A percentile compares a stretch with the other conserved stretches of the same genome.
Evolutionary conservation across 2,888 invertebrate species (phyloP).

Genomic region (Drepana falcataria): DNA sequence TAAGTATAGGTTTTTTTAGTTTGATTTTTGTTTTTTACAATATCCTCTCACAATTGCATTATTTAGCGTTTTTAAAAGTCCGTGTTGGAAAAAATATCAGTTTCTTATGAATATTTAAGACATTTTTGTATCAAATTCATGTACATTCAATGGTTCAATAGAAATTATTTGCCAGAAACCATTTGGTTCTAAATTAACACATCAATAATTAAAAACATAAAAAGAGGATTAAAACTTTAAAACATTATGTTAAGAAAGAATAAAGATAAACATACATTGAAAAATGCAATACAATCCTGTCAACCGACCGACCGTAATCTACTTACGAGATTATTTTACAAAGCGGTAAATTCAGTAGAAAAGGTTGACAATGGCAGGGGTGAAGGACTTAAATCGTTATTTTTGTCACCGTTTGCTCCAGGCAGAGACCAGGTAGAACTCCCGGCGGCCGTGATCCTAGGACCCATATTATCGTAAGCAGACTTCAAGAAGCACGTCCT

Average conservation of each 20-base stretch:
- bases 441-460: slow-evolving; percentile 92
- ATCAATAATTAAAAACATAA: too few species aligned
- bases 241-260: neutral
- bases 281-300: neutral
- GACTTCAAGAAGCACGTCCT: slow-evolving; percentile 77
- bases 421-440: slow-evolving; percentile 92
- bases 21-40: too few species aligned
- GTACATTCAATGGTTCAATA: too few species aligned
- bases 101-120: too few species aligned
- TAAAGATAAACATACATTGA: neutral
- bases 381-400: slow-evolving; percentile 36
- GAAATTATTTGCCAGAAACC: too few species aligned
- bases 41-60: too few species aligned
- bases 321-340: slow-evolving; percentile 32
- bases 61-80: too few species aligned
- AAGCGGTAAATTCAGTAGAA: slow-evolving; percentile 72
- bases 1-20: too few species aligned
- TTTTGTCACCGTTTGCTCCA: slow-evolving; percentile 62
- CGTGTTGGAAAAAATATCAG: too few species aligned
- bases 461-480: slow-evolving; percentile 94
- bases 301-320: neutral
- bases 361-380: slow-evolving; percentile 57
- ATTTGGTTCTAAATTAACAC: too few species aligned
- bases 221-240: too few species aligned
- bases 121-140: too few species aligned